Percentiles rank a stretch among this genome's conserved stretches.
Evolutionary conservation across 2,888 invertebrate genomes (phyloP).

Genomic region (Neuroscelio doddi): DNA sequence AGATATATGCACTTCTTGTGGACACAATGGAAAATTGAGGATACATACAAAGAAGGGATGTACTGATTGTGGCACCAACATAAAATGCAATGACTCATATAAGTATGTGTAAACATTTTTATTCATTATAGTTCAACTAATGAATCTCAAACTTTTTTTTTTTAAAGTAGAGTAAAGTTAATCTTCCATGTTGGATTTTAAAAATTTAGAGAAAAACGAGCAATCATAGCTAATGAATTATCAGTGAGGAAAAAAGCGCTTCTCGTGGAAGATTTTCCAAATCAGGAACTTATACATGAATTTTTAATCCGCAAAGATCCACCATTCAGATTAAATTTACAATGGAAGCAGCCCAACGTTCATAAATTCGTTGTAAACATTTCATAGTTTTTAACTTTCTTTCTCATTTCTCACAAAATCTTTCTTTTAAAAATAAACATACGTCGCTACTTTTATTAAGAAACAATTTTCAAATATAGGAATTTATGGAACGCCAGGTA

Average conservation of each 20-base stretch:
- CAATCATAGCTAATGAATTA: conserved; percentile 80
- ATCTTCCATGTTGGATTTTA: conserved; percentile 2
- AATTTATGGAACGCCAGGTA: conserved; percentile 78
- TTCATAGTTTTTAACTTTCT: neutral
- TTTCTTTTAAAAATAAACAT: no score
- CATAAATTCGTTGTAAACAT: conserved; percentile 79
- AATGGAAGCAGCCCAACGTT: conserved; percentile 80
- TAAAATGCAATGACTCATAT: conserved; percentile 78
- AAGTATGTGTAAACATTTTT: conserved; percentile 72
- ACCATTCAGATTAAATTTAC: conserved; percentile 74
- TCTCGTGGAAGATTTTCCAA: conserved; percentile 78
- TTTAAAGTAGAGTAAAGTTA: conserved; percentile 6
- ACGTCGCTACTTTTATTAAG: neutral
- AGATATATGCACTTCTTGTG: conserved; percentile 81
- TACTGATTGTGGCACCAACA: conserved; percentile 76
- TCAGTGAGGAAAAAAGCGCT: conserved; percentile 80
- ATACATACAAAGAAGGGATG: conserved; percentile 80
- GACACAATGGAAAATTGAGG: conserved; percentile 79
- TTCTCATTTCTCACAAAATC: neutral
- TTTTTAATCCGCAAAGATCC: conserved; percentile 77
- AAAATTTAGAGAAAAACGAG: conserved; percentile 77
- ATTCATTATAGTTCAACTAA: conserved; percentile 9
- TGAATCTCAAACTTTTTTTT: conserved; percentile 5
- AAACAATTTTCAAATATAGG: conserved; percentile 69
- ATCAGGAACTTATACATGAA: conserved; percentile 82